A percentile compares a stretch with the other conserved stretches of the same genome.
phyloP scores from a whole-genome alignment of 2,888 invertebrate genomes.

The Drosophila ustulata region DNA sequence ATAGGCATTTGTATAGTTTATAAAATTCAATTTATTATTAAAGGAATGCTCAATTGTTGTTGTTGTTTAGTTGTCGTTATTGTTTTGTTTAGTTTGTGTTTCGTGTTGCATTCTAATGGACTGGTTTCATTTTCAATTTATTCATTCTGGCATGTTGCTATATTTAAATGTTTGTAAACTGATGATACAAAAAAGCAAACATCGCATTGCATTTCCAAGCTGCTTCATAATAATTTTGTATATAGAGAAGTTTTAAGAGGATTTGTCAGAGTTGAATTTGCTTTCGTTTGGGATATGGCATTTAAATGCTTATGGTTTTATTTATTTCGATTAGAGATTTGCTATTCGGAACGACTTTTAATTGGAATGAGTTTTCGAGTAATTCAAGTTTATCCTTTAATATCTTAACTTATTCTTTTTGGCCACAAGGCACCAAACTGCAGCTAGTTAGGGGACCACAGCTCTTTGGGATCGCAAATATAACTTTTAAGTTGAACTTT shows the following conservation, averaged over 20 bases:
- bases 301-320: slow-evolving; percentile 29
- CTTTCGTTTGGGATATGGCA: slow-evolving; percentile 21
- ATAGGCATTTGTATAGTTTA: slow-evolving; percentile 9
- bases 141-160: slow-evolving; percentile 11
- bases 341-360: background rate
- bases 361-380: background rate
- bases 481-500: slow-evolving; percentile 14
- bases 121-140: slow-evolving; percentile 4
- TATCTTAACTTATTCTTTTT: slow-evolving; percentile 2
- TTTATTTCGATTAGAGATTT: background rate
- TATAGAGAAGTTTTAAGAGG: slow-evolving; percentile 15
- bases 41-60: background rate
- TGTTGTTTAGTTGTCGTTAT: slow-evolving; percentile 7
- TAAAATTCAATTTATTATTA: slow-evolving; percentile 28
- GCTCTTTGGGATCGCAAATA: slow-evolving; percentile 9
- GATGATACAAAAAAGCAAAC: slow-evolving; percentile 29
- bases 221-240: slow-evolving; percentile 24
- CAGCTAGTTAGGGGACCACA: slow-evolving; percentile 8
- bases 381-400: background rate
- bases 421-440: slow-evolving; percentile 24
- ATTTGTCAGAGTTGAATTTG: slow-evolving; percentile 17
- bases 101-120: slow-evolving; percentile 17
- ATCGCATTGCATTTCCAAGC: slow-evolving; percentile 49
- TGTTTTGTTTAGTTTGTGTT: slow-evolving; percentile 8
- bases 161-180: slow-evolving; percentile 34